A percentile compares a stretch with the other conserved stretches of the same genome.
Conservation (phyloP, 2,797 vertebrate genomes). For the Crenuchus spilurus region DNA sequence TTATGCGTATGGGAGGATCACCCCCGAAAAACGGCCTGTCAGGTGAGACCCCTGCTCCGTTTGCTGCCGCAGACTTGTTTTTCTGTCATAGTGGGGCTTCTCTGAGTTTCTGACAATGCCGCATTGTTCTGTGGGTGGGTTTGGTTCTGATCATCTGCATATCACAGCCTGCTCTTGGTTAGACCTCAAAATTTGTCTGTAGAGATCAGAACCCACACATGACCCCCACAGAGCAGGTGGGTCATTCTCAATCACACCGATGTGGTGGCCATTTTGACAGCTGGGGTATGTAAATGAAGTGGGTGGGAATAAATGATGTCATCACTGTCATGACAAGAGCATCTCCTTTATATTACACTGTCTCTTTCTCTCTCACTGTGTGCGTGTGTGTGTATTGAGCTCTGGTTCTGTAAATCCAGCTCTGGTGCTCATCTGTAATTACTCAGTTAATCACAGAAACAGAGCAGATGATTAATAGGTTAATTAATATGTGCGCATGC, state of each 20-base stretch:
- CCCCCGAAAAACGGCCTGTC: background rate
- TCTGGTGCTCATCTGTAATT: conserved; percentile 35
- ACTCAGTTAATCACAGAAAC: conserved; percentile 37
- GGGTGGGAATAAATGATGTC: too few relatives aligned
- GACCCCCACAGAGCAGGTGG: too few relatives aligned
- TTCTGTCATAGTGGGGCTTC: background rate
- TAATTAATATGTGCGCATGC: conserved; percentile 45
- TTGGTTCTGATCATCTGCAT: background rate
- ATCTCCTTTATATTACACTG: too few relatives aligned
- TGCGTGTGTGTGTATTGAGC: conserved; percentile 6
- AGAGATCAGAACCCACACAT: too few relatives aligned
- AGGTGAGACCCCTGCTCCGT: background rate
- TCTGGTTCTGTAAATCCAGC: conserved; percentile 25
- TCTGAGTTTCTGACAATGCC: background rate
- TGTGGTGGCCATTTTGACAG: too few relatives aligned
- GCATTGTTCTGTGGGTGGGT: background rate
- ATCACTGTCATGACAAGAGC: too few relatives aligned
- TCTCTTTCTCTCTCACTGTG: background rate
- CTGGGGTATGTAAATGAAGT: too few relatives aligned
- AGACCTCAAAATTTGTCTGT: background rate
- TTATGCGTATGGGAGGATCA: background rate
- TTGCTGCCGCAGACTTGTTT: background rate
- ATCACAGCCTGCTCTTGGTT: background rate
- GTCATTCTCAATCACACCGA: too few relatives aligned
- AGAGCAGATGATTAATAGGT: conserved; percentile 49